Conservation (phyloP, 2,113 vertebrate genomes). For the Cyprinus carpio region DNA sequence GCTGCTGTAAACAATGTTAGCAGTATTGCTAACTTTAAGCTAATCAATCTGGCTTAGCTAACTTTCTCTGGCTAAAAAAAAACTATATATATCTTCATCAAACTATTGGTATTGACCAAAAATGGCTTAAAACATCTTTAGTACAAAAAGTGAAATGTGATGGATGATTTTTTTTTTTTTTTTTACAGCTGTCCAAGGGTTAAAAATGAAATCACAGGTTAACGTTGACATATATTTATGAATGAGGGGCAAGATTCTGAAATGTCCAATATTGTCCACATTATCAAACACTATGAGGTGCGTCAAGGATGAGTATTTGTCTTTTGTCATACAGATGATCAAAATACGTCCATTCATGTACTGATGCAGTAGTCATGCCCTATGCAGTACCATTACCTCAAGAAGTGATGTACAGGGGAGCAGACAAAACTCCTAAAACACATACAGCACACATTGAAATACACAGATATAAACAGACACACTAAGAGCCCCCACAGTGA, state of each 20-base stretch:
- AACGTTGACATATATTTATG: slow-evolving; percentile 24
- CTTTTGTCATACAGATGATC: slow-evolving; percentile 36
- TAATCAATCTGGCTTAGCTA: not conserved
- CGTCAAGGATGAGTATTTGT: slow-evolving; percentile 39
- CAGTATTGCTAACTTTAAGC: not conserved
- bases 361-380: slow-evolving; percentile 30
- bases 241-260: slow-evolving; percentile 31
- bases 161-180: not conserved
- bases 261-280: slow-evolving; percentile 5
- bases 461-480: slow-evolving; percentile 59
- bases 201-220: not conserved
- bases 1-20: not conserved
- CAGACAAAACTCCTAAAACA: slow-evolving; percentile 81
- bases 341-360: slow-evolving; percentile 28
- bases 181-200: not conserved
- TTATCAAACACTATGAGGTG: slow-evolving; percentile 29
- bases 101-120: not conserved
- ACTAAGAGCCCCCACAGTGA: slow-evolving; percentile 52
- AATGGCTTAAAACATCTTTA: not conserved
- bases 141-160: not conserved
- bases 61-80: not conserved
- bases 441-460: slow-evolving; percentile 72
- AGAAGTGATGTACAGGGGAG: slow-evolving; percentile 76
- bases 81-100: not conserved
- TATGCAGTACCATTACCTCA: slow-evolving; percentile 72